Base-by-base conservation (phyloP, 2,797 vertebrate genomes). In the Mormyrops boulengeri region DNA sequence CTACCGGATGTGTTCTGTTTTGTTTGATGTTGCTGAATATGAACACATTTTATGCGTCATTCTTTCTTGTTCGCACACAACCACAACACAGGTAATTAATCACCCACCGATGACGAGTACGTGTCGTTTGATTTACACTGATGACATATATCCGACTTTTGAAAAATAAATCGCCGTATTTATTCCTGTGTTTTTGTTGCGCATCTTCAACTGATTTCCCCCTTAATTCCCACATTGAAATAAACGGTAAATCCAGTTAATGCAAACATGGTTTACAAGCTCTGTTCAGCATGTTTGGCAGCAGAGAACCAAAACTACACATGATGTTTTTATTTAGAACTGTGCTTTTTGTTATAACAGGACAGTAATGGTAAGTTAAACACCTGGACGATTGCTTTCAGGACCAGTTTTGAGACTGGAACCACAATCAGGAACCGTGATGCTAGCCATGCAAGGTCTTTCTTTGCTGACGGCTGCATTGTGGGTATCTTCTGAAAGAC, bases 401-500 rank as follows among this genome's bases (percentile, higher is more conserved):
- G 41, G 5, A 30, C 73, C 17, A 44, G 41, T 22, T 22, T 47
- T 47, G 41, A 47, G 19, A 82, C 17, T 82, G 38, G 6, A 80
- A 7, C 19, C 4, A n/a, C 77, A n/a, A 22, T 50, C 49, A 53
- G 22, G n/a, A 85, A 50, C 49, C 0, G 49, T 85, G 44, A 30
- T 26, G 49, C n/a, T 85, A 52, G 49, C 52, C 19, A 22, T 52
- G 9, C 44, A 50, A 19, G 26, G 47, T 77, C 49, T 34, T 47
- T 77, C 49, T 34, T 47, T 60, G 55, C 22, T 52, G 73, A 53
- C 30, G 11, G 14, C 41, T 60, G 53, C 88, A 52, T 11, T n/a
- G 34, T 47, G 55, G 88, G 55, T 89, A 22, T 89, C 52, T 57
- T 85, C 49, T 89, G 62, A 85, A 85, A 85, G 53, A 89, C 41